phyloP scores from a whole-genome alignment of 2,113 vertebrate genomes.

The Xenopus tropicalis region UCB_Xtro_10.0 CM004443.2:210523001-210523500 shows the following conservation, averaged over 20 bases:
- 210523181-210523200: conserved; percentile 8
- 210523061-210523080: background rate
- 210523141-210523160: conserved; percentile 14
- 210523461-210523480: too few species aligned
- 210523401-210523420: too few species aligned
- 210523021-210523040: background rate
- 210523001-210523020: too few species aligned
- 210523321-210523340: conserved; percentile 44
- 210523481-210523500: background rate
- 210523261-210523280: conserved; percentile 1
- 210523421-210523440: too few species aligned
- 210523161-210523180: conserved; percentile 2
- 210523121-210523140: conserved; percentile 15
- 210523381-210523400: too few species aligned
- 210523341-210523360: background rate
- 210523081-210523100: background rate
- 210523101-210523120: conserved; percentile 1
- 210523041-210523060: background rate
- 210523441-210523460: too few species aligned
- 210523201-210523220: conserved; percentile 2
- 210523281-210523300: background rate
- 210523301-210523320: too few species aligned
- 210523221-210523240: background rate
- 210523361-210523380: too few species aligned
- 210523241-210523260: background rate